These are phyloP conservation scores for Bufo gargarizans DNA, from an alignment of 2,113 vertebrate genomes.

Conservation along the genomic window DNA sequence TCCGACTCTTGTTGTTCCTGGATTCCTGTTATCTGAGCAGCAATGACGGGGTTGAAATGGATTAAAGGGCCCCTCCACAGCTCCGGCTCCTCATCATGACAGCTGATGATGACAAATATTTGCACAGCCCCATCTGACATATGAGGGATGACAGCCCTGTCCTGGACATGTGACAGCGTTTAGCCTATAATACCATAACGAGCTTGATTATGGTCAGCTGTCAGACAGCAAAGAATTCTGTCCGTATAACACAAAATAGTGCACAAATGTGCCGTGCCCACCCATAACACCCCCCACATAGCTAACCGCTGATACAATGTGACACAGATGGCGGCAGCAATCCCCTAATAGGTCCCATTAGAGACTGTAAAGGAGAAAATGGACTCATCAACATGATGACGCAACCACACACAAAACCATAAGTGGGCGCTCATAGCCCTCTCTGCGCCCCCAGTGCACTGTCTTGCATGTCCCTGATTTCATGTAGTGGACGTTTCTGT, in stretches of 20 bases:
- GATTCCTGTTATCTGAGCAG: not conserved
- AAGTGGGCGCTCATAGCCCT: no score
- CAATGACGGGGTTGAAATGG: conserved; percentile 10
- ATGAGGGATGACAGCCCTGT: conserved; percentile 26
- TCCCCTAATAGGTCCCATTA: not conserved
- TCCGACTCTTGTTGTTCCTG: no score
- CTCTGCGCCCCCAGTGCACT: no score
- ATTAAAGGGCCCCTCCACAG: not conserved
- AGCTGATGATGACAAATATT: conserved; percentile 49
- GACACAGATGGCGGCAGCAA: not conserved
- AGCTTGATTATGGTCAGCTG: conserved; percentile 48
- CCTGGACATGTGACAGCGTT: conserved; percentile 37
- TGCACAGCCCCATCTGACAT: conserved; percentile 48
- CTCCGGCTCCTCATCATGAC: not conserved
- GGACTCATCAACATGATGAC: no score
- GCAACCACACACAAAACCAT: no score
- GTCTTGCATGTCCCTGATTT: no score
- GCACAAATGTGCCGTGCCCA: not conserved
- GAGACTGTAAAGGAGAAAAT: no score
- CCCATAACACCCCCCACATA: not conserved
- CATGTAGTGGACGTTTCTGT: no score
- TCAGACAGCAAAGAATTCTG: conserved; percentile 4
- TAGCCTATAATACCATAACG: conserved; percentile 45
- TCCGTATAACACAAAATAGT: not conserved
- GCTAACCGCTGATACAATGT: not conserved